Evolutionary conservation across 2,888 invertebrate genomes (phyloP), one percentile per base, ranked within the genome.

Genomic region (Drosophila kuntzei): DNA sequence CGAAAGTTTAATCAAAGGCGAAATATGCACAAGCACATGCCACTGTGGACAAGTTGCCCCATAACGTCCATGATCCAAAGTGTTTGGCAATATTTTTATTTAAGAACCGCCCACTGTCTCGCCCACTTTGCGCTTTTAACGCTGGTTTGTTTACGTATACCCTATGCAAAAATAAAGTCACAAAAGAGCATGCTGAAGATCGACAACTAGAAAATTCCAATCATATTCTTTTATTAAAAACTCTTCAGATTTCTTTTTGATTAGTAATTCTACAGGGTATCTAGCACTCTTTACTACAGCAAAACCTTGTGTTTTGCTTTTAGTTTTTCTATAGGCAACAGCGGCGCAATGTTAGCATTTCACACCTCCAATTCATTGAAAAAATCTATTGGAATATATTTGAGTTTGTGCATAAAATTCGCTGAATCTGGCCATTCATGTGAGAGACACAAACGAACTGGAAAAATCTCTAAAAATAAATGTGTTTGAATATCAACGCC

Each of bases 351-450:
- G 66, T 71, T 71, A 59, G 71, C 70, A 86, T 68, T 83, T 83
- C 84, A 80, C 82, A 83, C 82, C 82, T 79, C 68, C 47, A 47
- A 74, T 70, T 76, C 71, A 83, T 77, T 67, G 79, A 67, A 67
- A 67, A 60, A 73, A 72, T 79, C 63, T 64, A 79, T 84, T 68
- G 77, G 67, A 72, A 78, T 64, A 60, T 61, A 77, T 70, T 53
- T 20, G 2, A 44, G 58, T 47, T 71, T 71, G 70, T 78, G 79
- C 81, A 63, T 67, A 60, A 71, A 86, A 65, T 59, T 62, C 39
- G 37, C 71, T 27, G 43, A 29, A 43, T 58, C 54, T 47, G 37
- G 32, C 62, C 64, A 76, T 69, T 76, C 76, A 72, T 78, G 70
- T 70, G 67, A 46, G 61, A 59, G 16, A 34, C 46, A 43, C 76